Evolutionary conservation across 2,797 vertebrate genomes (phyloP).

Genomic region (Brotula barbata): DNA sequence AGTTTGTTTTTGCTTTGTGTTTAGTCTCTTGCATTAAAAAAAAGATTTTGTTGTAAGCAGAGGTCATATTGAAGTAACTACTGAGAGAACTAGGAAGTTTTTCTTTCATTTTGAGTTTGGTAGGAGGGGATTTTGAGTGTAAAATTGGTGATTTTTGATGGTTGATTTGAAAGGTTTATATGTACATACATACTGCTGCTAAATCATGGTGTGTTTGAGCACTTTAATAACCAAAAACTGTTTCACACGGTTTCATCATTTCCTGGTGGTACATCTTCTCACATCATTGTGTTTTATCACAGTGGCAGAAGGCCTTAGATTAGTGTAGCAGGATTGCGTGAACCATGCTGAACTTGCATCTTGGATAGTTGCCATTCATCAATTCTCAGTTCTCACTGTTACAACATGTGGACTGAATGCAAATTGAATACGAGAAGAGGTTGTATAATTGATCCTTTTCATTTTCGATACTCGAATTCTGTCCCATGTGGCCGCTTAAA

Average conservation of each 20-base stretch:
- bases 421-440: slow-evolving; percentile 8
- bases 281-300: slow-evolving; percentile 25
- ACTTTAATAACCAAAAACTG: slow-evolving; percentile 77
- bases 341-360: slow-evolving; percentile 16
- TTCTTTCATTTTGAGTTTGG: slow-evolving; percentile 36
- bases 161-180: slow-evolving; percentile 62
- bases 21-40: slow-evolving; percentile 26
- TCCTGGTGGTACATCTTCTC: slow-evolving; percentile 34
- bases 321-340: slow-evolving; percentile 21
- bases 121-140: slow-evolving; percentile 32
- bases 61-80: slow-evolving; percentile 67
- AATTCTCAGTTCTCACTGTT: slow-evolving; percentile 15
- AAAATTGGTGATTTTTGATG: slow-evolving; percentile 53
- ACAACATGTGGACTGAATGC: slow-evolving; percentile 13
- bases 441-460: slow-evolving; percentile 1
- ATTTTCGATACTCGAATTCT: slow-evolving; percentile 23
- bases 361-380: slow-evolving; percentile 28
- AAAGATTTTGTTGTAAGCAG: slow-evolving; percentile 44
- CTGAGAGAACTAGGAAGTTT: slow-evolving; percentile 55
- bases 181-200: slow-evolving; percentile 76
- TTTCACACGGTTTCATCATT: slow-evolving; percentile 46
- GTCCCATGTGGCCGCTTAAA: slow-evolving; percentile 4
- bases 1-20: slow-evolving; percentile 58
- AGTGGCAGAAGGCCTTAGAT: slow-evolving; percentile 27
- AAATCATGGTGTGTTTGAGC: slow-evolving; percentile 70